These are phyloP conservation scores for Drosophila borborema DNA, from an alignment of 2,888 invertebrate genomes.

Conservation along the genomic window DNA sequence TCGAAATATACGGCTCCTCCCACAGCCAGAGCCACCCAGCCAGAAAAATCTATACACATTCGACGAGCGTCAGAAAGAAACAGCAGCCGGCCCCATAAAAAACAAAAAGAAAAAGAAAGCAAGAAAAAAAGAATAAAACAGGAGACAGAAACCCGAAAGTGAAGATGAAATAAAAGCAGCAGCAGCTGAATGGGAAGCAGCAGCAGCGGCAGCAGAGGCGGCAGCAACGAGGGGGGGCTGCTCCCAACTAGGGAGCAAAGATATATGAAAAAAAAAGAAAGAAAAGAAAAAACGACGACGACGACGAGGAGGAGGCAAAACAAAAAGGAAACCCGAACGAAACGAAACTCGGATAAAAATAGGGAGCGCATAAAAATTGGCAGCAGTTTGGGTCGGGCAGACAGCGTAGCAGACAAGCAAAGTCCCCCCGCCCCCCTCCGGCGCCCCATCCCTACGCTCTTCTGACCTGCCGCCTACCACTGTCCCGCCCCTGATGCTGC, in stretches of 20 bases:
- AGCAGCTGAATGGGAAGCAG: constrained; percentile 54
- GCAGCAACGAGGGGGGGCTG: not conserved
- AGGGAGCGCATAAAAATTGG: constrained; percentile 81
- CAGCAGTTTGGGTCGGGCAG: constrained; percentile 73
- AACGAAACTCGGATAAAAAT: constrained; percentile 64
- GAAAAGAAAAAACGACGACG: constrained; percentile 1
- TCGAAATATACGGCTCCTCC: constrained; percentile 78
- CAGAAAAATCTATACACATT: constrained; percentile 72
- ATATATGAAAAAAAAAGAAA: constrained; percentile 23
- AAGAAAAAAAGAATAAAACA: constrained; percentile 36
- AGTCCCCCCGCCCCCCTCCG: constrained; percentile 25
- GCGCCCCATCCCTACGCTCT: too few species aligned
- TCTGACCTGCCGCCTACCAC: not conserved
- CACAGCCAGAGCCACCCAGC: constrained; percentile 17
- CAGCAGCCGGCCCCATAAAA: constrained; percentile 68
- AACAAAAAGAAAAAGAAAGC: not conserved
- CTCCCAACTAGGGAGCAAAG: constrained; percentile 42
- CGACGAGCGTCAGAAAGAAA: constrained; percentile 66
- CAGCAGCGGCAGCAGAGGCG: constrained; percentile 22
- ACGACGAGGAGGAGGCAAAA: constrained; percentile 7
- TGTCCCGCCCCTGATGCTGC: not conserved
- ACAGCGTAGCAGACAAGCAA: constrained; percentile 77
- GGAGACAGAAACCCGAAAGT: constrained; percentile 75
- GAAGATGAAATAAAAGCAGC: constrained; percentile 80
- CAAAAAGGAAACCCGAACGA: constrained; percentile 45